phyloP scores from a whole-genome alignment of 2,113 vertebrate genomes.

The Xiphorhynchus elegans region DNA sequence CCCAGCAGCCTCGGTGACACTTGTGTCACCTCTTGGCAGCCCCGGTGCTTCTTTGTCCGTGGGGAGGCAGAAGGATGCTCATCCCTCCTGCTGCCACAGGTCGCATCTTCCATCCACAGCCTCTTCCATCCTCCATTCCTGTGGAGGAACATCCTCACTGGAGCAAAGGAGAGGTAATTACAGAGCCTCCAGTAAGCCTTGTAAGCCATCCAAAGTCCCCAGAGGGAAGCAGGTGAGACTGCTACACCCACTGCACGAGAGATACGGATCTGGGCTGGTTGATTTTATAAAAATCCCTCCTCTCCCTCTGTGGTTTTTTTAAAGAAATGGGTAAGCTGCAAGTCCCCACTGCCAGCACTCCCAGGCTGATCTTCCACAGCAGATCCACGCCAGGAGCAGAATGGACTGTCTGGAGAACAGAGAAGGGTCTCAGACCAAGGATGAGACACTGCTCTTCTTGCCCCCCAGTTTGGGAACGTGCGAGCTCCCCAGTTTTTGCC shows the following conservation, averaged over 20 bases:
- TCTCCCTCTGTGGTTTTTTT: background rate
- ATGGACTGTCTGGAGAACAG: background rate
- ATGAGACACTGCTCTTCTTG: background rate
- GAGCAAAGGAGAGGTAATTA: background rate
- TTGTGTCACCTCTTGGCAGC: background rate
- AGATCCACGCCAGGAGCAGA: accelerated
- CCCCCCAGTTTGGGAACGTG: background rate
- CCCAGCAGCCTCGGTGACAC: background rate
- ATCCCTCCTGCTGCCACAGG: background rate
- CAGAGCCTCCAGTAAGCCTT: background rate
- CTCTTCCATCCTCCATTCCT: background rate
- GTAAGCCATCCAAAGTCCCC: background rate
- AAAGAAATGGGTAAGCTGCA: background rate
- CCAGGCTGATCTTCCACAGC: background rate
- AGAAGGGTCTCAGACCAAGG: background rate
- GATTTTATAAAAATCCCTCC: background rate
- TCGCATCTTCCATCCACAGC: background rate
- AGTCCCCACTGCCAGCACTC: accelerated
- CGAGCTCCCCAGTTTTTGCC: background rate
- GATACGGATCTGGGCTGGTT: background rate
- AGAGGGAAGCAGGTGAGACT: conserved; percentile 43
- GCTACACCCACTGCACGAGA: background rate
- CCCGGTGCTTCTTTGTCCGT: accelerated
- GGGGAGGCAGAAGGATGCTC: background rate
- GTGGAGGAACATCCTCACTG: background rate